Base-by-base conservation (phyloP, 2,888 invertebrate genomes). In the Nebria brevicollis region DNA sequence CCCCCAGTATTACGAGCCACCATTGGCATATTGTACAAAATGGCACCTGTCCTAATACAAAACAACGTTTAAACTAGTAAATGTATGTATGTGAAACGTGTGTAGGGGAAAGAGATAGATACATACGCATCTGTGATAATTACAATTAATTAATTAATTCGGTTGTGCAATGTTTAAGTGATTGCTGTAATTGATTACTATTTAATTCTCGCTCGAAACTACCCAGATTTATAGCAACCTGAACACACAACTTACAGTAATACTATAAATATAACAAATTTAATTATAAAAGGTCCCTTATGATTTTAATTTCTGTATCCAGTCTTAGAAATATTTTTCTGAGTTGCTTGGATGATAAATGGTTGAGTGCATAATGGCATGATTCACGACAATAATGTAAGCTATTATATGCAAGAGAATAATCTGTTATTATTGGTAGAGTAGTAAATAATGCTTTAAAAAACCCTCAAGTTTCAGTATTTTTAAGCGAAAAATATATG, bases 171-270 rank as follows among this genome's bases (percentile, higher is more conserved):
- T 66, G 73, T 73, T 73, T 65, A 78, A 78, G 78, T 78, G 78
- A 78, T 73, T 78, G 78, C 66, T 73, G 20, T 74, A 78, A 78
- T 78, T 78, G 78, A 78, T 78, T 78, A 73, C 78, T 34, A 73
- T 78, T 72, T 78, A 64, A 43, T 66, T 42, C 72, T 42, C 34
- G 42, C n/a, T 43, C 54, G 13, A 54, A 54, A 54, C 54, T 11
- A 54, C 54, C 54, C 54, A 54, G 54, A 8, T 54, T 54, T 13
- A 54, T 54, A 54, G 11, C 54, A 13, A 54, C 8, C 54, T 54
- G 5, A 34, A 54, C 54, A 54, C 8, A 3, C 6, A 7, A 54
- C 8, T 54, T 13, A 54, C 54, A 54, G 7, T 11, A 0, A 54
- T 54, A 54, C 54, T 54, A 54, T 54, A 8, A 54, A 54, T 54